Base-by-base conservation (phyloP, 2,888 invertebrate species). In the Apodemia mormo region DNA sequence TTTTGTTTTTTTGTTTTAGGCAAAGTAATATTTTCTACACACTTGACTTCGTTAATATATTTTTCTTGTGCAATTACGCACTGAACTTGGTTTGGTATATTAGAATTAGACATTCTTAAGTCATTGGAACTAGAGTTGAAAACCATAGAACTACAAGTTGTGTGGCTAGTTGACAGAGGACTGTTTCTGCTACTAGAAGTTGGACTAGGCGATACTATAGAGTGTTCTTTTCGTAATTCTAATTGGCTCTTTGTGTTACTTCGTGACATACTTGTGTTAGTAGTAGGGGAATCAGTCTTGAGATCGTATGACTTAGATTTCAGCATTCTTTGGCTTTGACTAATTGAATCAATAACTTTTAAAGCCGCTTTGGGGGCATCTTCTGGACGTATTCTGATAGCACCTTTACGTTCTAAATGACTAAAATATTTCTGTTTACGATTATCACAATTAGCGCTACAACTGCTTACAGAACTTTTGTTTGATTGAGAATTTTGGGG, bases 41-140 rank as follows among this genome's bases (percentile, higher is more conserved):
- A 93, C 79, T 89, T 92, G 0, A 94, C 84, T 85, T 94, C 94
- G 73, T 92, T 93, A 61, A 94, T 82, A 78, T 90, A 93, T 78
- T 92, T 93, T 71, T 94, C 94, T 87, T 94, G 93, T 71, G 94
- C 93, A 83, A 94, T 93, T 43, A 94, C 94, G 74, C 92, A 94
- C 79, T 94, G 94, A 8, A 94, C 92, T 80, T 89, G 89, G 77
- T 93, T 92, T 67, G 90, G 83, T 69, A 90, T 92, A 73, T 92
- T 93, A 43, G 93, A 93, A 80, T 85, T 93, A 40, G 93, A 93
- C 84, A 89, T 93, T 81, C 91, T 87, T 76, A 93, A 82, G 75
- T 93, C 92, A 71, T 92, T 93, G 76, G 92, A 93, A 79, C 92
- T 93, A 77, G 93, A 92, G 79, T 93, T 94, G 78, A 93, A 92